Evolutionary conservation across 2,113 vertebrate species (phyloP), one percentile per base, ranked within the genome.

Genomic region (Phalacrocorax brasilianus): DNA sequence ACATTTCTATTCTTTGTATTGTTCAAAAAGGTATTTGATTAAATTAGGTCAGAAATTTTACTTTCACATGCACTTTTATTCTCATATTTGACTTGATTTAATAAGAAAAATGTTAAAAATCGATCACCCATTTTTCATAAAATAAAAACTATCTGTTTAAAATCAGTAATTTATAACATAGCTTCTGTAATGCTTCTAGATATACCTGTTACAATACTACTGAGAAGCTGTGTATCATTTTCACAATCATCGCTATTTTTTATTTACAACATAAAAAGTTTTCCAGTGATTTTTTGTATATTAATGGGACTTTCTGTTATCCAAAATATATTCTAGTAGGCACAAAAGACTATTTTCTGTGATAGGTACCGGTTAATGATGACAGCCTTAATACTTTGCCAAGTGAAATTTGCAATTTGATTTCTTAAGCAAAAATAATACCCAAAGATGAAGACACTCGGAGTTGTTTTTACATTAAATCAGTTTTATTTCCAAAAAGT

Each of bases 401-500:
- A 96, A 91, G 70, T 95, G 18, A 40, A 97, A 87, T 94, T 88
- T 96, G 65, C 38, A 85, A 94, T 86, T 85, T 83, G 33, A 89
- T 93, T 96, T 95, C 94, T 96, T 97, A 97, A 91, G 90, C 71
- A 97, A 97, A 97, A 97, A 89, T 92, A 93, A 94, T 44, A 95
- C 32, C 61, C 91, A 91, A 92, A 91, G 66, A 97, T 91, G 87
- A 97, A 95, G 75, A 72, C 22, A 84, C 58, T 93, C 20, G 32
- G 32, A 85, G 45, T 21, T 59, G 83, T 89, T 95, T 96, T 89
- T 68, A 91, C 45, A 97, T 89, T 89, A 97, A 94, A 97, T 93
- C 72, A 58, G 86, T 87, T 97, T 97, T 91, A 95, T 95, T 95
- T 96, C 75, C 45, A 81, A 96, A 94, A 97, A 95, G 58, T 89